A percentile compares a stretch with the other conserved stretches of the same genome.
Evolutionary conservation across 2,113 vertebrate genomes (phyloP).

Genomic region (Syngnathus floridae): DNA sequence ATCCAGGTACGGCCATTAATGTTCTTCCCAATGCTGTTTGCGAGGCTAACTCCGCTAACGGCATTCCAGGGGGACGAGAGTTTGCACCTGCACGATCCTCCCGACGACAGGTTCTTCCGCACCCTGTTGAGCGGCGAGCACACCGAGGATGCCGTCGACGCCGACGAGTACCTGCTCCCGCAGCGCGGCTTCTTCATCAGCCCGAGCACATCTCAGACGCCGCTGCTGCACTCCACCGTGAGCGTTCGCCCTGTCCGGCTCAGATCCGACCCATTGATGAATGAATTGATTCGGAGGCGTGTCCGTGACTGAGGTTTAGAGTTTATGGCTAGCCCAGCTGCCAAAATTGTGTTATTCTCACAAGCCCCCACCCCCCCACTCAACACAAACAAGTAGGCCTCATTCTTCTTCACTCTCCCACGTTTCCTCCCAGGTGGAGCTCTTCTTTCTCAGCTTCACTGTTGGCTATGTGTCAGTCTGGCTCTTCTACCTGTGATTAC

Average conservation of each 20-base stretch:
- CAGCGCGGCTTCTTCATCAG: conserved; percentile 92
- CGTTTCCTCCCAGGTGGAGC: conserved; percentile 61
- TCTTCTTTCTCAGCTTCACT: conserved; percentile 32
- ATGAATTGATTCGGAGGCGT: neutral
- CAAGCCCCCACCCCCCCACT: conserved; percentile 6
- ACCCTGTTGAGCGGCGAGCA: conserved; percentile 86
- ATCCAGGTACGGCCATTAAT: conserved; percentile 78
- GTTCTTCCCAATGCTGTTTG: neutral
- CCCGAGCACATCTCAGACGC: conserved; percentile 84
- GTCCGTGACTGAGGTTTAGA: neutral
- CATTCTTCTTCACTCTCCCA: conserved; percentile 33
- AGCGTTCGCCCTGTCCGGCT: neutral
- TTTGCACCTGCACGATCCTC: conserved; percentile 88
- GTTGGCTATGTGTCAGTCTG: conserved; percentile 44
- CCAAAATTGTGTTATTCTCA: conserved; percentile 39
- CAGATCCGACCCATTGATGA: neutral
- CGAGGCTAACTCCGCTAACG: neutral
- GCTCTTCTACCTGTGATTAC: conserved; percentile 56
- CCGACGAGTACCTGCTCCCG: conserved; percentile 90
- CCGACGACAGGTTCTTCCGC: conserved; percentile 82
- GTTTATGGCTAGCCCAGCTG: neutral
- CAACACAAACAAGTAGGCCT: conserved; percentile 16
- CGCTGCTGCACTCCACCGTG: conserved; percentile 84
- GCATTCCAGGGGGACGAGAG: conserved; percentile 78
- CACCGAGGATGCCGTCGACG: conserved; percentile 88